phyloP scores from a whole-genome alignment of 2,888 invertebrate species.

The Macrophya alboannulata region DNA sequence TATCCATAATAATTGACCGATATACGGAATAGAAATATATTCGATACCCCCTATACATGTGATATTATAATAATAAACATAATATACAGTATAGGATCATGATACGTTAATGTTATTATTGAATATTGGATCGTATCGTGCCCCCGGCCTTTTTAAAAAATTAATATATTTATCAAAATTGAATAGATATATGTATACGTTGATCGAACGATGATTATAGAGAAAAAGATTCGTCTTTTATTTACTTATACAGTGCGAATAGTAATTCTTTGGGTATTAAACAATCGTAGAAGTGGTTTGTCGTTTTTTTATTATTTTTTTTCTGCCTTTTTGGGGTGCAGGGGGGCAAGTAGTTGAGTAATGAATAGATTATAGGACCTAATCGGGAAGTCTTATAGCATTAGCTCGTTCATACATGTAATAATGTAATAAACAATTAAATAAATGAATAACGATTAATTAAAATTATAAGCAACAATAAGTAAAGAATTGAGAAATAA shows the following conservation, averaged over 20 bases:
- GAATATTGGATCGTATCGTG: neutral
- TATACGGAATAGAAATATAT: neutral
- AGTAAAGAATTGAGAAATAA: conserved; percentile 47
- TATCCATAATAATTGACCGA: neutral
- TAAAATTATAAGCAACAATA: conserved; percentile 47
- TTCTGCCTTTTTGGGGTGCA: neutral
- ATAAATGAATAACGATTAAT: neutral
- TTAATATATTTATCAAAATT: too few relatives aligned
- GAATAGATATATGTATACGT: neutral
- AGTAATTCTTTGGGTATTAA: neutral
- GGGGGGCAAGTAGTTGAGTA: conserved; percentile 11
- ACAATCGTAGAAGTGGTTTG: neutral
- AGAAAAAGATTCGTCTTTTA: neutral
- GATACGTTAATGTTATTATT: neutral
- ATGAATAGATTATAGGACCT: neutral
- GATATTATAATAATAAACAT: neutral
- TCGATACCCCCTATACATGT: neutral
- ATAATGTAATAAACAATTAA: neutral
- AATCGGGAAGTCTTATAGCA: too few relatives aligned
- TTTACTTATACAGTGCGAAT: neutral
- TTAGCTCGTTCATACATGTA: neutral
- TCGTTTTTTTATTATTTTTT: neutral
- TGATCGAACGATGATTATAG: neutral
- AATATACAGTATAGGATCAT: neutral
- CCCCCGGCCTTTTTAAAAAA: neutral